Conservation (phyloP, 2,113 vertebrate genomes). For the Myotis brandtii region DNA sequence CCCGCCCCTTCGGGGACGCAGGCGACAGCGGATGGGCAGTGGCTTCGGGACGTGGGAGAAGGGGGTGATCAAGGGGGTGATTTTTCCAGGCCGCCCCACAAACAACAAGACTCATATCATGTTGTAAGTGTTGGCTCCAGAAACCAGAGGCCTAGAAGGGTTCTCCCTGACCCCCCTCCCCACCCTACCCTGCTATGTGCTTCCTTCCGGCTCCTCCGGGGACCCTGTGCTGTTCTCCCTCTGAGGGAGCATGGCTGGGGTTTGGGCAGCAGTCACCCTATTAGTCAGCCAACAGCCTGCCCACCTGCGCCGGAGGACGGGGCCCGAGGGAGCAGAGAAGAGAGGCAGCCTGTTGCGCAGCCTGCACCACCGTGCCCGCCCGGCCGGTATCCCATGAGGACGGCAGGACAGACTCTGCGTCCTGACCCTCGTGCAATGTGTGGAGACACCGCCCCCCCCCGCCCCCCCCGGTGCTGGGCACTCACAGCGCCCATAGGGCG, state of each 20-base stretch:
- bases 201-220: fast-evolving
- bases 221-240: background rate
- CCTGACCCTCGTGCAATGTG: background rate
- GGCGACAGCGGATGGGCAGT: background rate
- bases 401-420: background rate
- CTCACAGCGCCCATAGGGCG: fast-evolving
- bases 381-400: background rate
- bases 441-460: too few species aligned
- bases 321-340: background rate
- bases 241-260: background rate
- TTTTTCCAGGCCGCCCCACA: background rate
- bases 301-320: too few species aligned
- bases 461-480: background rate
- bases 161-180: background rate
- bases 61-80: background rate
- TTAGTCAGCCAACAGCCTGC: background rate
- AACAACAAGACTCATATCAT: background rate
- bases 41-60: background rate
- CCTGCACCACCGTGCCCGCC: too few species aligned
- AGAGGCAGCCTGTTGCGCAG: too few species aligned
- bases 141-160: background rate
- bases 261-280: background rate
- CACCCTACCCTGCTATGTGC: fast-evolving
- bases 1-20: background rate
- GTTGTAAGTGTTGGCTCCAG: too few species aligned